Percentiles rank a stretch among this genome's conserved stretches.
These are phyloP conservation scores for Exaiptasia diaphana DNA, from an alignment of 64 coral and sea anemone species.

Conservation along the genomic window DNA sequence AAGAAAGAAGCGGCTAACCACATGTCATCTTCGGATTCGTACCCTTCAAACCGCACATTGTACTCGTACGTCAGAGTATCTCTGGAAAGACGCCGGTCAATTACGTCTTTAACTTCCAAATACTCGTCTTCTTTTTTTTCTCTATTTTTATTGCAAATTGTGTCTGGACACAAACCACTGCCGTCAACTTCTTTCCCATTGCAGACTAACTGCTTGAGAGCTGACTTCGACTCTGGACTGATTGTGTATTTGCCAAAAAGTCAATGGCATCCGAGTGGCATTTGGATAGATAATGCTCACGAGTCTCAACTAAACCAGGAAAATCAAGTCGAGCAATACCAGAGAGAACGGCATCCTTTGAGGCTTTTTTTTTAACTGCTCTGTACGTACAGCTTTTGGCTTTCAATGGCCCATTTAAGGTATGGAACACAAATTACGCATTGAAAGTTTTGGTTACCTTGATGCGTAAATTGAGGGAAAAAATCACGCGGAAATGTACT, in stretches of 20 bases:
- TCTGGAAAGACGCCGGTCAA: conserved; percentile 18
- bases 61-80: not conserved
- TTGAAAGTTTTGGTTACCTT: not conserved
- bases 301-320: not conserved
- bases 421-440: not conserved
- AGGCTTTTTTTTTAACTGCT: not conserved
- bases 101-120: not conserved
- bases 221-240: not conserved
- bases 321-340: no score
- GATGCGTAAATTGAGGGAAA: not conserved
- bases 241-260: not conserved
- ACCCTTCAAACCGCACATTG: conserved; percentile 13
- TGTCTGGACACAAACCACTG: no score
- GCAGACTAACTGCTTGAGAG: not conserved
- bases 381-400: not conserved
- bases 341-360: no score
- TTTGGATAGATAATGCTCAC: not conserved
- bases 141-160: no score
- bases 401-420: not conserved
- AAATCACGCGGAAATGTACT: not conserved
- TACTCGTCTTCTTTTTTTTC: not conserved
- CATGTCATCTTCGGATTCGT: conserved; percentile 29
- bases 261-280: not conserved
- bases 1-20: conserved; percentile 27
- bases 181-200: not conserved